These are phyloP conservation scores for Mythimna ferrago DNA, from an alignment of 2,888 invertebrate genomes.

Conservation along the genomic window DNA sequence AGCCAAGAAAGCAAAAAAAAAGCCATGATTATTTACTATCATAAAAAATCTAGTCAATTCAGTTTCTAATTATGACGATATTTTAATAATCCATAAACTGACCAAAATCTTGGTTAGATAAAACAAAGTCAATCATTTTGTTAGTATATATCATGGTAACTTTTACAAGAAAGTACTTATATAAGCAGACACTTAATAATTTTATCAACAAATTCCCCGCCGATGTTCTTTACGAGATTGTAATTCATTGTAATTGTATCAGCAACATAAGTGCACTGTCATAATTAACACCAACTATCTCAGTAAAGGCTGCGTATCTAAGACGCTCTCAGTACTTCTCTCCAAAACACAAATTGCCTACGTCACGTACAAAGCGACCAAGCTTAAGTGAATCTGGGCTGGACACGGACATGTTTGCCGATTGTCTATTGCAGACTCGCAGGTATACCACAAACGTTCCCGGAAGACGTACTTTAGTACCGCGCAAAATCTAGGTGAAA, in stretches of 20 bases:
- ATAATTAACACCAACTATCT: neutral
- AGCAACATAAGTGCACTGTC: neutral
- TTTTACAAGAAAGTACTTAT: no score
- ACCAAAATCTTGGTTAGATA: no score
- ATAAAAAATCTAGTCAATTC: no score
- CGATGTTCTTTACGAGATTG: no score
- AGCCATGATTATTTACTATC: no score
- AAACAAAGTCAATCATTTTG: no score
- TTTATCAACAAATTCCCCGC: no score
- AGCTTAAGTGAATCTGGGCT: neutral
- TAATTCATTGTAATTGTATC: neutral
- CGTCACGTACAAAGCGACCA: neutral
- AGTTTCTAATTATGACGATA: no score
- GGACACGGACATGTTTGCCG: constrained; percentile 2
- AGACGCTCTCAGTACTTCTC: neutral
- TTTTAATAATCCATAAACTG: no score
- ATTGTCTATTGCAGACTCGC: neutral
- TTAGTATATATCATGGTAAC: no score
- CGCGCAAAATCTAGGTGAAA: neutral
- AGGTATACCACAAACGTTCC: neutral
- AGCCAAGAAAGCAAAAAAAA: no score
- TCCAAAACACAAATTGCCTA: neutral
- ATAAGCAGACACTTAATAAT: no score
- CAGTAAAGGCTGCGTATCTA: neutral
- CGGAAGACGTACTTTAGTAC: neutral